Conservation (phyloP, 2,113 vertebrate species). For the Pungitius pungitius region DNA sequence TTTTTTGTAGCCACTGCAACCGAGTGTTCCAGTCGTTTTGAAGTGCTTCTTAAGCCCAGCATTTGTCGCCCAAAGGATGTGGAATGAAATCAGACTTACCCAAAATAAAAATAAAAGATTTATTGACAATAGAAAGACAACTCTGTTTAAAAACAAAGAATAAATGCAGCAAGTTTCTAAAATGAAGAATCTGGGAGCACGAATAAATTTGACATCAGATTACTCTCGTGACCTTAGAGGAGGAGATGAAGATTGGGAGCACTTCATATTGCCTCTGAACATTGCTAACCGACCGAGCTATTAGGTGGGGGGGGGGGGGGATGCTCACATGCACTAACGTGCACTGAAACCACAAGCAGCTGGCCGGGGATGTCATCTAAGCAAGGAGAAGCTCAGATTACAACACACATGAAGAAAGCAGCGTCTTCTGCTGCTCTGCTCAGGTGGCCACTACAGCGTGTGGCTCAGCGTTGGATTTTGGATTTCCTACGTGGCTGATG, state of each 20-base stretch:
- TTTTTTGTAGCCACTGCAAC: constrained; percentile 13
- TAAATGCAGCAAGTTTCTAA: constrained; percentile 11
- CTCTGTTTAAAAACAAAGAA: constrained; percentile 6
- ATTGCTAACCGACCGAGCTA: too few species aligned
- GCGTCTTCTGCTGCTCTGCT: not conserved
- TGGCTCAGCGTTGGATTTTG: constrained; percentile 15
- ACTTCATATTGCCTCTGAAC: not conserved
- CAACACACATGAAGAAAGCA: not conserved
- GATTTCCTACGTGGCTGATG: constrained; percentile 26
- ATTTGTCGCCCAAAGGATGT: constrained; percentile 43
- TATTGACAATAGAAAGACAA: not conserved
- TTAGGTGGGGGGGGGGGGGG: too few species aligned
- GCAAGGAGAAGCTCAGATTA: not conserved
- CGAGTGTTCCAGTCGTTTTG: constrained; percentile 36
- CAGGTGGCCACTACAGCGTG: too few species aligned
- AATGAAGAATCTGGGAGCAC: constrained; percentile 10
- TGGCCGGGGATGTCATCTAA: too few species aligned
- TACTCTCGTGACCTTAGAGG: not conserved
- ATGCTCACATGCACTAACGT: too few species aligned
- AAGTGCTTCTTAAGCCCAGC: constrained; percentile 41
- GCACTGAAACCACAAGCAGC: not conserved
- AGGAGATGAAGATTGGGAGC: not conserved
- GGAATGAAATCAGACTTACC: constrained; percentile 32
- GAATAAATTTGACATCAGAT: constrained; percentile 27
- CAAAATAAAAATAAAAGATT: constrained; percentile 42